Evolutionary conservation across 1,140 invertebrate species (phyloP).

Genomic region (Drosophila miranda): DNA sequence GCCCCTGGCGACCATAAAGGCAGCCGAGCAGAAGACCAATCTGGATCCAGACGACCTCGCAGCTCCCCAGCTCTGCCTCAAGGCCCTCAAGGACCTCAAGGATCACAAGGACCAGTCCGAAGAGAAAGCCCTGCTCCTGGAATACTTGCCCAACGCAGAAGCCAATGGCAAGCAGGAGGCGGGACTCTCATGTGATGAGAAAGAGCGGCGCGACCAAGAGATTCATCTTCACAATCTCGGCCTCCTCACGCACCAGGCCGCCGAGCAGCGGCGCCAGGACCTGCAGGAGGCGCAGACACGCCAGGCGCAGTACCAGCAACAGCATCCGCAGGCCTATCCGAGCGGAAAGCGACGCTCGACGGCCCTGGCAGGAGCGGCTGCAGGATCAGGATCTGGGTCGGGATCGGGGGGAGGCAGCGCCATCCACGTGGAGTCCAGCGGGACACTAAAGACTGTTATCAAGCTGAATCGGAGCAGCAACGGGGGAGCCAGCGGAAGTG

Average conservation of each 20-base stretch:
- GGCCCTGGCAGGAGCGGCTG: slow-evolving; percentile 52
- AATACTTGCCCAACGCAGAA: slow-evolving; percentile 8
- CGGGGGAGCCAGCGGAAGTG: slow-evolving; percentile 41
- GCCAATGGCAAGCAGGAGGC: slow-evolving; percentile 30
- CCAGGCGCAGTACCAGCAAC: slow-evolving; percentile 51
- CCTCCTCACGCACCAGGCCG: slow-evolving; percentile 85
- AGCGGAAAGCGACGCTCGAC: slow-evolving; percentile 62
- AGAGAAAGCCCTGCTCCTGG: slow-evolving; percentile 13
- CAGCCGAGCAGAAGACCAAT: slow-evolving; percentile 35
- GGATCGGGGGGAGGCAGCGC: slow-evolving; percentile 78
- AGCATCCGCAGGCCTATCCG: slow-evolving; percentile 74
- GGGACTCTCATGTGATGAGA: slow-evolving; percentile 35
- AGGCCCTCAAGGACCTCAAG: not conserved
- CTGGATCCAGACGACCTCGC: slow-evolving; percentile 6
- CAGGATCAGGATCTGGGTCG: slow-evolving; percentile 17
- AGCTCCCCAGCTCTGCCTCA: not conserved
- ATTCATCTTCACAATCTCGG: slow-evolving; percentile 86
- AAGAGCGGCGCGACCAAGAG: slow-evolving; percentile 83
- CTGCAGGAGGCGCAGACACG: slow-evolving; percentile 82
- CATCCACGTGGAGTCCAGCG: slow-evolving; percentile 84
- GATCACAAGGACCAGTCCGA: slow-evolving; percentile 19
- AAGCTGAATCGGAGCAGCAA: slow-evolving; percentile 85
- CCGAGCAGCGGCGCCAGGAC: slow-evolving; percentile 82
- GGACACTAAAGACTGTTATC: slow-evolving; percentile 90
- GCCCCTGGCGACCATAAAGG: slow-evolving; percentile 30